Base-by-base conservation (phyloP, 2,797 vertebrate species). In the Urosaurus nigricauda region DNA sequence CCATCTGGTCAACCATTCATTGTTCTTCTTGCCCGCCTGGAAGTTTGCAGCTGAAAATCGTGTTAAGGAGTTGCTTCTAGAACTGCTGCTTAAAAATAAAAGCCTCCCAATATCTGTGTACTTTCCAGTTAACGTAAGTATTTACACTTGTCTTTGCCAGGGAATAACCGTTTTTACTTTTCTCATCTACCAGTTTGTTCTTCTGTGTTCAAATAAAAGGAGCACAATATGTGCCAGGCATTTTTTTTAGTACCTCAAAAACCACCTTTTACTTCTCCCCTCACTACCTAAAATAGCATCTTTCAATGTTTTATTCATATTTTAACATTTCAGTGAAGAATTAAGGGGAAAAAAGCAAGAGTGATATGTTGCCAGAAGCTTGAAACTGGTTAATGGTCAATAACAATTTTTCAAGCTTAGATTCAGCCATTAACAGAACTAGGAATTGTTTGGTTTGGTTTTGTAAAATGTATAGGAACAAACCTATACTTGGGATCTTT, bases 1-100 rank as follows among this genome's bases (percentile, higher is more conserved):
- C 98, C 98, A 98, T 98, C 98, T 98, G 98, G 97, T 97, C 96
- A 95, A 93, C 97, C 96, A 97, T 96, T 97, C 97, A 98, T 97
- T 97, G 97, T 97, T 97, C 93, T 97, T 94, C 95, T 96, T 94
- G 97, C 96, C 96, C 95, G 96, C 97, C 94, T 97, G 95, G 95
- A 96, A 96, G 97, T 96, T 97, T 95, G 96, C 95, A 97, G 96
- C 97, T 96, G 93, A 97, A 43, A 97, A 97, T 95, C 95, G 96
- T 94, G 94, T 96, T 95, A 95, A 96, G 96, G 96, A 97, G 94
- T 96, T 96, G 95, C 96, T 96, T 95, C 94, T 96, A 96, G 95
- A 94, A 96, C 95, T 96, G 95, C 97, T 95, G 95, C 95, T 51
- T 51, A 51, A 92, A 93, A 96, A 97, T 96, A 17, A 24, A 77